Evolutionary conservation across 2,888 invertebrate species (phyloP), one percentile per base, ranked within the genome.

Genomic region (Diachrysia chrysitis): DNA sequence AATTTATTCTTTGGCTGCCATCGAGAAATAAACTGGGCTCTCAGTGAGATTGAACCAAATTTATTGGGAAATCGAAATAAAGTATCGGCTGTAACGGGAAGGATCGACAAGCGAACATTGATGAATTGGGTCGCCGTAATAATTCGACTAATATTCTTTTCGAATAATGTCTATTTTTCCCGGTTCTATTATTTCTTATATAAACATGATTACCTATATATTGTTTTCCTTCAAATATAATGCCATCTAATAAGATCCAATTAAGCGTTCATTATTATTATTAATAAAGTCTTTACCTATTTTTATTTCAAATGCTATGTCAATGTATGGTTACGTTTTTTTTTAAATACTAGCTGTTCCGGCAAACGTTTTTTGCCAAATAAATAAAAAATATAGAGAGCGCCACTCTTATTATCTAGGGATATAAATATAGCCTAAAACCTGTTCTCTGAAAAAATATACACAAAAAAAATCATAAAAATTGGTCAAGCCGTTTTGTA

Each of bases 1-100:
- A 92, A 93, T 93, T 90, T 90, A 92, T 93, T 93, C 88, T 90
- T 90, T 88, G 87, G 85, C 86, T 83, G 83, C 88, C 87, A 89
- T 89, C 85, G 86, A 82, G 88, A 91, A 90, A 89, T 90, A 89
- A 90, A 89, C 88, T 88, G 84, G 83, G 86, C 86, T 88, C 84
- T 89, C 85, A 83, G 82, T 85, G 83, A 87, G 90, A 91, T 91
- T 89, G 89, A 87, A 86, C 85, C 79, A 86, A 90, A 91, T 90
- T 91, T 90, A 90, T 90, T 89, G 86, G 83, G 84, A 86, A 89
- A 88, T 88, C 84, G 85, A 83, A 84, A 85, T 89, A 83, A 90
- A 84, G 86, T 85, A 86, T 83, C 78, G 81, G 65, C 72, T 75
- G 82, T 79, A 77, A 79, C 81, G 79, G 81, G 77, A 78, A 78